Evolutionary conservation across 2,888 invertebrate species (phyloP).

Genomic region (Cancer borealis): DNA sequence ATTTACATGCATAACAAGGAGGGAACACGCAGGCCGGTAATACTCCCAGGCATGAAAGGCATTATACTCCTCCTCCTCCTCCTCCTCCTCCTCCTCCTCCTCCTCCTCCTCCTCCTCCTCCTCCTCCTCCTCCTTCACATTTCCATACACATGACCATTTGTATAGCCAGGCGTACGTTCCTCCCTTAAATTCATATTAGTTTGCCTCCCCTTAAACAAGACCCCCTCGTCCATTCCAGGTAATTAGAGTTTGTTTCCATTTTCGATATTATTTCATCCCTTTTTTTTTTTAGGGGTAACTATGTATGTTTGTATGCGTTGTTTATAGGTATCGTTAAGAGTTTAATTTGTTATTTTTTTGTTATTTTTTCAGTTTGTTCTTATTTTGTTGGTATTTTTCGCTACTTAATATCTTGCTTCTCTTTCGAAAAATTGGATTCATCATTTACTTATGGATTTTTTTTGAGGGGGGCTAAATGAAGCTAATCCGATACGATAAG

Average conservation of each 20-base stretch:
- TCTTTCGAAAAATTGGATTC: background rate
- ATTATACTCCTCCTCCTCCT: background rate
- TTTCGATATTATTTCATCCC: background rate
- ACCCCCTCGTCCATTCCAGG: background rate
- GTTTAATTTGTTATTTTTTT: too few relatives aligned
- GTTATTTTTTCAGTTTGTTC: background rate
- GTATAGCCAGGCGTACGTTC: background rate
- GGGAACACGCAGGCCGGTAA: background rate
- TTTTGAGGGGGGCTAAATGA: too few relatives aligned
- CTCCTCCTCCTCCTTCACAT: conserved; percentile 14
- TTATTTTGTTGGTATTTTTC: background rate
- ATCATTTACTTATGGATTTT: background rate
- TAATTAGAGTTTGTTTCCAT: background rate
- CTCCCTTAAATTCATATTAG: background rate
- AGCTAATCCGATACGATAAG: too few relatives aligned
- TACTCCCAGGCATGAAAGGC: background rate
- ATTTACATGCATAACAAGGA: conserved; percentile 5
- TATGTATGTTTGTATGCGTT: background rate
- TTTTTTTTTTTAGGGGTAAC: background rate
- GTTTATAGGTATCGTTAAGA: background rate
- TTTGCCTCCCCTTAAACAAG: background rate
- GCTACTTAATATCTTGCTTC: background rate
- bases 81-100: background rate
- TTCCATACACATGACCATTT: conserved; percentile 2
- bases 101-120: background rate